These are phyloP conservation scores for Clarias batrachus DNA, from an alignment of 2,113 vertebrate species.

Conservation along the genomic window DNA sequence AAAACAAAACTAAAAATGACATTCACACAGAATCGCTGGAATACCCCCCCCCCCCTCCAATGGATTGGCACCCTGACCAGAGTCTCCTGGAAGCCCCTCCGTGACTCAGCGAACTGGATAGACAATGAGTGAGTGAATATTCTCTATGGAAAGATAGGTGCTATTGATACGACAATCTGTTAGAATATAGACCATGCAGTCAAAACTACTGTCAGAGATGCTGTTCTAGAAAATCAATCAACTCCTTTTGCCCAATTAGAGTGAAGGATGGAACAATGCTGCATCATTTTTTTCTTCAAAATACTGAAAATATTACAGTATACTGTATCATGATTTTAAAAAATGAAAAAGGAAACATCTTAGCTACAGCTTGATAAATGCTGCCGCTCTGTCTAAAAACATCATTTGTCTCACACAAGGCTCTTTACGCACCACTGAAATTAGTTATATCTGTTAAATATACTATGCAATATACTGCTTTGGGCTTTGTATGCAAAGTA, in stretches of 20 bases:
- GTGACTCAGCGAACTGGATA: too few relatives aligned
- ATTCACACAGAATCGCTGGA: too few relatives aligned
- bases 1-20: too few relatives aligned
- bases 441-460: background rate
- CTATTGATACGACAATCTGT: background rate
- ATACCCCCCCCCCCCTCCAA: too few relatives aligned
- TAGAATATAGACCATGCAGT: background rate
- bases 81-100: too few relatives aligned
- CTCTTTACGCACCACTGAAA: background rate
- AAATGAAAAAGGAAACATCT: background rate
- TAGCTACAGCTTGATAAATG: background rate
- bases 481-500: background rate
- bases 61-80: too few relatives aligned
- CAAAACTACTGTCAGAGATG: background rate
- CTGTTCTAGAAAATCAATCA: background rate
- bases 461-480: background rate
- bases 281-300: background rate
- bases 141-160: background rate
- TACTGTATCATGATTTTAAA: background rate
- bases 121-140: background rate
- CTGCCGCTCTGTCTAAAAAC: background rate
- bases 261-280: background rate
- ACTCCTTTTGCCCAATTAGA: background rate
- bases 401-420: background rate
- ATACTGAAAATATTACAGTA: background rate